Evolutionary conservation across 1,140 invertebrate genomes (phyloP), one percentile per base, ranked within the genome.

Genomic region (Lethocerus indicus): DNA sequence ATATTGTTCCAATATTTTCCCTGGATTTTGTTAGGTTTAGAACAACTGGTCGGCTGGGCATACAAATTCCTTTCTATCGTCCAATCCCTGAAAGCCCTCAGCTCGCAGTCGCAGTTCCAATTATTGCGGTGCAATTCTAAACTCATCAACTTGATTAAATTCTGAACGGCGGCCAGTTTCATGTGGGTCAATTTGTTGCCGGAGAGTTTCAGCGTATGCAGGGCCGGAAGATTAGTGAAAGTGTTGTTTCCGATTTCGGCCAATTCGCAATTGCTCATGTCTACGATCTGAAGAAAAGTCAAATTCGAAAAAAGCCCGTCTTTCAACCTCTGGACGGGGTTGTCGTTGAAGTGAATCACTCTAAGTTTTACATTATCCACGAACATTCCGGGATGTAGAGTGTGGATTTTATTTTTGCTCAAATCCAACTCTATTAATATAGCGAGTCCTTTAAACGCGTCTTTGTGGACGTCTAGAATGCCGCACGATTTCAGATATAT

Each of bases 381-480:
- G 42, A 57, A 57, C 23, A 51, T 57, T 25, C 32, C 45, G 13
- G 57, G 55, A 26, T 60, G 55, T 14, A 60, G 29, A 1, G 47
- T 48, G 26, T 59, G 57, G 13, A 60, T 59, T 25, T 43, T 67
- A 59, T 93, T 93, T 49, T 71, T 70, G 0, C 84, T 83, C 39
- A 92, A 64, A 62, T 93, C 85, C 26, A 93, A 64, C 62, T 91
- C 86, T 27, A 91, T 87, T 25, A 92, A 70, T 47, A 91, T 81
- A 36, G 71, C 71, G n/a, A 92, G 68, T 1, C 76, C 76, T 48
- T 71, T 74, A 56, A 92, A 82, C 0, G 87, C 83, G 49, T 77
- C 72, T 29, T 74, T 72, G 56, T 87, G 69, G 13, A 92, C 67
- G 2, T 70, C 67, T 52, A 74, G 66, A 13, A 92, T 74, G 44